A percentile compares a stretch with the other conserved stretches of the same genome.
These are phyloP conservation scores for Moxostoma hubbsi DNA, from an alignment of 2,797 vertebrate species.

Conservation along the genomic window DNA sequence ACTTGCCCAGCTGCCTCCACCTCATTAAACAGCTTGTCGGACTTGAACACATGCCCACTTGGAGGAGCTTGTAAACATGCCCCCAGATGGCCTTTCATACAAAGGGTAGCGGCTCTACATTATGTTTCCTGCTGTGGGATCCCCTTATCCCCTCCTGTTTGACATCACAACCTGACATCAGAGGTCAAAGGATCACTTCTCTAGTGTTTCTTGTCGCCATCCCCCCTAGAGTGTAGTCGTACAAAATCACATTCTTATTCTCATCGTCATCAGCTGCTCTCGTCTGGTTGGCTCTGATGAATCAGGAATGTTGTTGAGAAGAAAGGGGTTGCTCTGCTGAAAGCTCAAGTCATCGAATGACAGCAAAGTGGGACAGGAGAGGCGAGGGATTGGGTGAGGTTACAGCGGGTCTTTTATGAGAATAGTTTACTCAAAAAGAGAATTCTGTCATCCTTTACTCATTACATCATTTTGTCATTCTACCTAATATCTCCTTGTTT, in stretches of 20 bases:
- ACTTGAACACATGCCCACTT: slow-evolving; percentile 18
- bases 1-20: background rate
- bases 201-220: slow-evolving; percentile 16
- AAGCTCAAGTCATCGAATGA: slow-evolving; percentile 40
- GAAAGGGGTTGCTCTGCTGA: slow-evolving; percentile 50
- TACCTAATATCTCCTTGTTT: no score
- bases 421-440: no score
- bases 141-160: slow-evolving; percentile 12
- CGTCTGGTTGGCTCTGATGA: slow-evolving; percentile 26
- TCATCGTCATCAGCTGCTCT: slow-evolving; percentile 31
- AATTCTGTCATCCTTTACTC: no score
- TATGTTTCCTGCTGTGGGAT: slow-evolving; percentile 20
- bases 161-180: slow-evolving; percentile 38
- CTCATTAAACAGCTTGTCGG: slow-evolving; percentile 20
- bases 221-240: slow-evolving; percentile 1
- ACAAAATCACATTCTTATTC: slow-evolving; percentile 26
- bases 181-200: slow-evolving; percentile 46
- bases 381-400: no score
- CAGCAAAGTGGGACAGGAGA: slow-evolving; percentile 15
- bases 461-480: no score
- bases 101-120: slow-evolving; percentile 27
- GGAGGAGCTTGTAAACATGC: slow-evolving; percentile 46
- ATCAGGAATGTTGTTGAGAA: slow-evolving; percentile 48
- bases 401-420: no score
- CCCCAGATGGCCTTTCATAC: slow-evolving; percentile 28